Percentiles rank a stretch among this genome's conserved stretches.
Conservation (phyloP, 2,888 invertebrate genomes). For the Bursaphelenchus okinawaensis region DNA sequence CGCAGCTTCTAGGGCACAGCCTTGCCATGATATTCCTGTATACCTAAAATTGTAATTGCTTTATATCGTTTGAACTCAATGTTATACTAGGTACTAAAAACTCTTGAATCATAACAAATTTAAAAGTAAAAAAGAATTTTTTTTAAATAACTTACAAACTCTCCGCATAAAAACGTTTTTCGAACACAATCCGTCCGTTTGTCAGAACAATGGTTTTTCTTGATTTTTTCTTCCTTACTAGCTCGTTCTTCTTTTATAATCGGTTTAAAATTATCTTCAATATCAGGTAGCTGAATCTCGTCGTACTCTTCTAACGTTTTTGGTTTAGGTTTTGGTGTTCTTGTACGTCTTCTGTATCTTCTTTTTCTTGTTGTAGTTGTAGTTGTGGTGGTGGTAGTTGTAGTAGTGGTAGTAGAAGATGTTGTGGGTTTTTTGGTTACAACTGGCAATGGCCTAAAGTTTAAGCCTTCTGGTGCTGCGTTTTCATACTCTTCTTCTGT, state of each 20-base stretch:
- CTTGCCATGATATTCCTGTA: not conserved
- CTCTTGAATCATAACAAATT: too few relatives aligned
- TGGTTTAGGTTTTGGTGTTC: not conserved
- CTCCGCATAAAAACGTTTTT: not conserved
- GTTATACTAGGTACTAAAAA: too few relatives aligned
- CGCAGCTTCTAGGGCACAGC: conserved; percentile 4
- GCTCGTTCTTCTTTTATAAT: not conserved
- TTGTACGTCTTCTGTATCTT: not conserved
- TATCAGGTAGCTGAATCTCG: not conserved
- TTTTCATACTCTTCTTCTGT: too few relatives aligned
- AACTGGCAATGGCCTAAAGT: too few relatives aligned
- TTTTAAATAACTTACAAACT: not conserved
- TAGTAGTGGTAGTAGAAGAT: not conserved
- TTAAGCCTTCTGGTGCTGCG: too few relatives aligned
- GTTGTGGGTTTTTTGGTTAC: not conserved
- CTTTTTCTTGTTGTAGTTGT: not conserved
- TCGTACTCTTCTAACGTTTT: not conserved
- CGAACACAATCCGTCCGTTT: not conserved
- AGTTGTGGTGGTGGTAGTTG: not conserved
- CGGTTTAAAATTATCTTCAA: not conserved
- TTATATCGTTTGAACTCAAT: too few relatives aligned
- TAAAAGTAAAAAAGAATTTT: too few relatives aligned
- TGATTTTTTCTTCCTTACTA: not conserved
- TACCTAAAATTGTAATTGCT: not conserved
- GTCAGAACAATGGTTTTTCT: not conserved